Evolutionary conservation across 2,888 invertebrate species (phyloP), one percentile per base, ranked within the genome.

Genomic region (Chrysolina haemoptera): DNA sequence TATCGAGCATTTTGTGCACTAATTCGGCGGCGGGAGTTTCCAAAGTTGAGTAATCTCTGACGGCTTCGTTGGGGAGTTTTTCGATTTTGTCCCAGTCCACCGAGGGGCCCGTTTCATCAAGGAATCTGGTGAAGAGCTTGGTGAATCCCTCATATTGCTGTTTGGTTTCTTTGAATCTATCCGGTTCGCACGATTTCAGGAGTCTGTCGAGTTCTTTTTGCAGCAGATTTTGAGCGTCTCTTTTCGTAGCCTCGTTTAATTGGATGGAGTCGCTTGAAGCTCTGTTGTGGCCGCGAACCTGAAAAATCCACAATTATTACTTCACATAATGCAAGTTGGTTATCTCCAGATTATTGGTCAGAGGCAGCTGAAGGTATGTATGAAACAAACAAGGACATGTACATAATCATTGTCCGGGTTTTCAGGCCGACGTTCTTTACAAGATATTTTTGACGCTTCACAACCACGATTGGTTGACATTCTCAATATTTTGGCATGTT

Each of bases 181-280:
- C 72, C 1, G 76, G 63, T 0, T 79, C 73, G 27, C 84, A 82
- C 22, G 83, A 82, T 35, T 82, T 80, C 14, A 81, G 74, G 14
- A 88, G 80, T 70, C 85, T 85, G 9, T 84, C 82, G 22, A 88
- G 78, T 81, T 88, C 88, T 70, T 84, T 84, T 83, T 94, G 93
- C 78, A 99, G 90, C 73, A 95, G 93, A 63, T 92, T 92, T 82
- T 95, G 92, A 14, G 98, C 98, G 92, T 99, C 99, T 62, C 95
- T 92, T 88, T 98, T 97, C 48, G 98, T 99, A 66, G 98, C 93
- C 88, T 98, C 97, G 84, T 97, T 96, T 90, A 99, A 99, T 88
- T 98, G 97, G 78, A 95, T 92, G 9, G 95, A 93, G 68, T 96
- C 96, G 59, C 96, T 95, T 1, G 95, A 94, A 1, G 92, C 93